Conservation (phyloP, 2,797 vertebrate genomes). For the Semotilus atromaculatus region DNA sequence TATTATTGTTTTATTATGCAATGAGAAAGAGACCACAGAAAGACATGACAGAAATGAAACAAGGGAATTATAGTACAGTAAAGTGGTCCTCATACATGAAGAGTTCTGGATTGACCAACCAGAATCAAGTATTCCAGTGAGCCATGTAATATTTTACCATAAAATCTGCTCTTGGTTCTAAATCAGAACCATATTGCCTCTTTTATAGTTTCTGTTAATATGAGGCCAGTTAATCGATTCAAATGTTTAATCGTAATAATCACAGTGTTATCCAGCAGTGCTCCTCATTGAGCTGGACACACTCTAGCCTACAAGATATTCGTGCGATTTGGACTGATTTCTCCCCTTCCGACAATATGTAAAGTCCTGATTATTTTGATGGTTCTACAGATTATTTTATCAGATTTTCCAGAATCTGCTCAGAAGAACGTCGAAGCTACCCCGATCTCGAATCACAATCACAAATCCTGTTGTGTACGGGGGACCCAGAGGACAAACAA, state of each 20-base stretch:
- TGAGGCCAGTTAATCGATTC: not conserved
- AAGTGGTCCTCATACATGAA: not conserved
- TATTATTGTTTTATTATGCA: not conserved
- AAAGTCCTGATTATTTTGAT: too few relatives aligned
- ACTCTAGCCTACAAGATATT: too few relatives aligned
- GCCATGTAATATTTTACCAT: not conserved
- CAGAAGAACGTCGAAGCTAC: too few relatives aligned
- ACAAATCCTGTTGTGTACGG: too few relatives aligned
- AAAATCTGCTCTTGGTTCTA: not conserved
- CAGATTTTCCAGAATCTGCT: too few relatives aligned
- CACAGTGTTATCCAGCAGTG: too few relatives aligned
- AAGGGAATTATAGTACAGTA: not conserved
- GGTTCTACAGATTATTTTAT: too few relatives aligned
- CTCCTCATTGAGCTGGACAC: too few relatives aligned
- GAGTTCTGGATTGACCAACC: not conserved
- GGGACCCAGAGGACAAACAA: too few relatives aligned
- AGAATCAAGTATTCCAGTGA: not conserved
- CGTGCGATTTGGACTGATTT: too few relatives aligned
- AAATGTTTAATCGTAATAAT: not conserved
- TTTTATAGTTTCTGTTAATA: not conserved
- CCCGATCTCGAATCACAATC: too few relatives aligned
- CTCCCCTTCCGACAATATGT: too few relatives aligned
- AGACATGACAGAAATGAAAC: not conserved
- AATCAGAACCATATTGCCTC: not conserved
- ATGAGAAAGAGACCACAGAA: not conserved